A percentile compares a stretch with the other conserved stretches of the same genome.
Evolutionary conservation across 2,888 invertebrate species (phyloP).

Genomic region (Lepetodrilus schrolli): DNA sequence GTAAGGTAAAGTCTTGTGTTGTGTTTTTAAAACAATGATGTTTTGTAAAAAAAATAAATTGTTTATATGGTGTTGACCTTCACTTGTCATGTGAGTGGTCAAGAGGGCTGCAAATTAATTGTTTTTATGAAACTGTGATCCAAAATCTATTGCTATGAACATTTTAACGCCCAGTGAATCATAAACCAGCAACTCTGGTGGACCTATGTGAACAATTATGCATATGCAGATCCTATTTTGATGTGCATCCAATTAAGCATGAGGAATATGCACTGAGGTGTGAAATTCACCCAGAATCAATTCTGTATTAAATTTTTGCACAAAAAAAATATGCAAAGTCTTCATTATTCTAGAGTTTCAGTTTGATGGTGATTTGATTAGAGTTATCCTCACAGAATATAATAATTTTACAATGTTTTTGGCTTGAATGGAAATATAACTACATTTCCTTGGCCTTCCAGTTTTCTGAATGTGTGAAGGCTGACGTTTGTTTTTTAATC

Average conservation of each 20-base stretch:
- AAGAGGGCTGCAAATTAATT: constrained; percentile 19
- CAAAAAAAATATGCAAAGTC: neutral
- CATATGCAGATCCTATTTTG: constrained; percentile 15
- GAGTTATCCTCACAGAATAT: constrained; percentile 17
- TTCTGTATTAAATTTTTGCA: constrained; percentile 20
- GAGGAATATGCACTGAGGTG: neutral
- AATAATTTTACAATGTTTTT: neutral
- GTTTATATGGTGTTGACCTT: too few relatives aligned
- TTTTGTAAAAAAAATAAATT: too few relatives aligned
- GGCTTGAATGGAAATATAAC: neutral
- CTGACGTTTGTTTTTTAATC: neutral
- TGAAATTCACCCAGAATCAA: constrained; percentile 18
- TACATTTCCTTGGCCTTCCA: too few relatives aligned
- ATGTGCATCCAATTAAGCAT: constrained; percentile 7
- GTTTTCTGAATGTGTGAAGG: neutral
- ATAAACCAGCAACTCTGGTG: constrained; percentile 5
- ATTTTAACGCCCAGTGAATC: constrained; percentile 10
- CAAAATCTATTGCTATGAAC: neutral
- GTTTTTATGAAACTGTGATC: constrained; percentile 16
- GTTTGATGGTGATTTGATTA: constrained; percentile 22
- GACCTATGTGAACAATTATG: constrained; percentile 21
- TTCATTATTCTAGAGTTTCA: constrained; percentile 5
- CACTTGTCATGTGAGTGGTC: neutral
- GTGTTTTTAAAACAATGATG: too few relatives aligned
- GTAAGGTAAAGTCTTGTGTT: too few relatives aligned